Base-by-base conservation (phyloP, 2,888 invertebrate genomes). In the Perithous albicinctus region DNA sequence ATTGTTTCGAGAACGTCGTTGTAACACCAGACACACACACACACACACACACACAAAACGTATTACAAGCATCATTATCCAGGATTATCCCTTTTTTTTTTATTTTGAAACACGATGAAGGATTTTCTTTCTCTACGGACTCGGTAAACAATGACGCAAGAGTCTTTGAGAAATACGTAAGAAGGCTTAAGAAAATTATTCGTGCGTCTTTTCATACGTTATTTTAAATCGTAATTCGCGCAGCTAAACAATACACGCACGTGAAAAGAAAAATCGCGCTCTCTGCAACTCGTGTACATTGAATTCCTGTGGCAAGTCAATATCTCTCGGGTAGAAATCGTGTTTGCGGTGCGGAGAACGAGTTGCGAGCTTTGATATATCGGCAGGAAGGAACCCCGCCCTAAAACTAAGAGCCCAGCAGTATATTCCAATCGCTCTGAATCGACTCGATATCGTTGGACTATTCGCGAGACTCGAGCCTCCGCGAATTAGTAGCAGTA, bases 131-230 rank as follows among this genome's bases (percentile, higher is more conserved):
- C n/a, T n/a, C n/a, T n/a, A n/a, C n/a, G n/a, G n/a, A n/a, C n/a
- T n/a, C n/a, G 26, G 12, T 29, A 51, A 46, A 63, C 51, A 29
- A 29, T 64, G 20, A 29, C 59, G n/a, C 54, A 29, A 29, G 5
- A 2, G 5, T 29, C 3, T 29, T 29, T 29, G 5, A 29, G 3
- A 29, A 29, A n/a, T n/a, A n/a, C n/a, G n/a, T n/a, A n/a, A n/a
- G n/a, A n/a, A n/a, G 7, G 59, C 2, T 32, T 41, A 61, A 63
- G 67, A 20, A 51, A 51, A 61, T 48, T 69, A 38, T 38, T 8
- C 73, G 61, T 64, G 59, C 48, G 78, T 74, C 74, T 76, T 76
- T 76, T 77, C 77, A 74, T 69, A 70, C 26, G n/a, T n/a, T n/a
- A n/a, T n/a, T n/a, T n/a, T n/a, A n/a, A n/a, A n/a, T n/a, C n/a